These are phyloP conservation scores for Erebia aethiops DNA, from an alignment of 2,888 invertebrate genomes.

Conservation along the genomic window DNA sequence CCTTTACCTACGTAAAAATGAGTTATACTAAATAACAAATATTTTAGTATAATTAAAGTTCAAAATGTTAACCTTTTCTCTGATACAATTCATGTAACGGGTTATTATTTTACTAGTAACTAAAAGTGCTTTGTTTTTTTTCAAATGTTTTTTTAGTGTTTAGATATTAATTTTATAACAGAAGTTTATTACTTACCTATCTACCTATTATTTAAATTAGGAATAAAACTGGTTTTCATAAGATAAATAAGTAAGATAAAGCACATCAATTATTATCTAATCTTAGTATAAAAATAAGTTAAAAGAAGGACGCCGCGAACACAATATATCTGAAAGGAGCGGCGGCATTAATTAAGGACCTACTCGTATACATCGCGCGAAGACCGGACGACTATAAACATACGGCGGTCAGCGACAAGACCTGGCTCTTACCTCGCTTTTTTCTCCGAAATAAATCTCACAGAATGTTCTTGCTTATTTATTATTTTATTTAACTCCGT, in stretches of 20 bases:
- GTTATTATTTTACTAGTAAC: too few species aligned
- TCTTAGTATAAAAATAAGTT: conserved; percentile 48
- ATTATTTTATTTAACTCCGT: conserved; percentile 78
- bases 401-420: conserved; percentile 72
- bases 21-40: background rate
- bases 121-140: too few species aligned
- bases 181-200: background rate
- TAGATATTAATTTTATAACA: background rate
- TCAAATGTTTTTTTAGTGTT: too few species aligned
- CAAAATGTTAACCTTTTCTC: too few species aligned
- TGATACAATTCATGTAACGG: too few species aligned
- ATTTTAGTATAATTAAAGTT: background rate
- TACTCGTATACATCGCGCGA: conserved; percentile 60
- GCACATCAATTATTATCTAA: conserved; percentile 45
- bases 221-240: background rate
- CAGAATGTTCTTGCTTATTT: conserved; percentile 75
- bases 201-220: background rate
- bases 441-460: conserved; percentile 81
- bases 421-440: conserved; percentile 71
- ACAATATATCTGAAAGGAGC: conserved; percentile 59
- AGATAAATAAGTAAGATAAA: conserved; percentile 39
- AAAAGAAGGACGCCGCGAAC: conserved; percentile 55
- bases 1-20: background rate
- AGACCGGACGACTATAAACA: conserved; percentile 72
- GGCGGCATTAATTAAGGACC: conserved; percentile 74